Base-by-base conservation (phyloP, 2,113 vertebrate species). In the Mirza zaza region DNA sequence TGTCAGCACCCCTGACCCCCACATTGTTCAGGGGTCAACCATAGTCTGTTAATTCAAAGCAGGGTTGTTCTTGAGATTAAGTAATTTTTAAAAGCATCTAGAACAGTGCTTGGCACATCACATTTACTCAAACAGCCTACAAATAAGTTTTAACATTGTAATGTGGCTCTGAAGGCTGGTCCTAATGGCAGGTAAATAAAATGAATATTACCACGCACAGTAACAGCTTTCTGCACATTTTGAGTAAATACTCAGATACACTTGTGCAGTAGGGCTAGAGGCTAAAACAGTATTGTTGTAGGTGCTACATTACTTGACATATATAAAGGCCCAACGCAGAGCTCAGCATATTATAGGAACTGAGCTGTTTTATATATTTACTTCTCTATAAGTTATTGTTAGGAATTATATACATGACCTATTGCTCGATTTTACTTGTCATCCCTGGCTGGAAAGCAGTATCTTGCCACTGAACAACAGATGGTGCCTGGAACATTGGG, bases 31-130 rank as follows among this genome's bases (percentile, higher is more conserved):
- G 25, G 71, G 25, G 42, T 75, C 42, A 48, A 27, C 36, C 27
- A 12, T 73, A 89, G 36, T 80, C 32, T 85, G 21, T 25, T 96
- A 90, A 79, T 93, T 94, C 81, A 94, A 94, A 96, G 80, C 15
- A 61, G 25, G 29, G 29, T 50, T 95, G 81, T 34, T 81, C 23
- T 79, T 94, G 79, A 92, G 65, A 95, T 81, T n/a, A 79, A 95
- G 92, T 36, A 84, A 63, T 68, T 90, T 93, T 67, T 59, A 14
- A 90, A 96, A 94, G 52, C 34, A 85, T 14, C 57, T 39, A 52
- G 8, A 67, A 89, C 34, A 48, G 61, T 52, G 23, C 29, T 94
- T 91, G 57, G 48, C 57, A 79, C 20, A 48, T 91, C 67, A 65
- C 42, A 21, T 48, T 39, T 79, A 45, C 10, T 92, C 45, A 67